Evolutionary conservation across 2,797 vertebrate species (phyloP), one percentile per base, ranked within the genome.

Genomic region (Pachyuromys duprasi): DNA sequence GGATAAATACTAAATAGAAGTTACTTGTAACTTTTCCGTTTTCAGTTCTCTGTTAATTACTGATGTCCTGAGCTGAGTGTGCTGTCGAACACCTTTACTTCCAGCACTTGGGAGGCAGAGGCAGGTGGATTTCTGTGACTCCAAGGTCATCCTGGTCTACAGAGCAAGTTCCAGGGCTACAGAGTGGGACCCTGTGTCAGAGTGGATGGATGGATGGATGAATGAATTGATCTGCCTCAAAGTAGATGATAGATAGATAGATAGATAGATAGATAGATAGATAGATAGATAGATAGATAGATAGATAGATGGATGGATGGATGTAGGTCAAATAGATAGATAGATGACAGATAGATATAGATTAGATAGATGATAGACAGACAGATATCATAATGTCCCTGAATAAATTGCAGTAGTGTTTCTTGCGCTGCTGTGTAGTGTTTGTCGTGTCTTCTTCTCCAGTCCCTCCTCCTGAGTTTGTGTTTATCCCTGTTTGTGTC

Each of bases 1-100:
- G 36, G 22, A 67, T 79, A 18, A 83, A 76, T 42, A 28, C 3
- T 89, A 36, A 70, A 53, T 84, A 91, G 74, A 72, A 60, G 36
- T 74, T 79, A 87, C 12, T 55, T 90, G 45, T 33, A 28, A 39
- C 20, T 91, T 90, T 89, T 90, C 83, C 67, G 67, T 57, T 70
- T 78, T 36, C 0, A 95, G 15, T 33, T 49, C 60, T 89, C 2
- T 93, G 15, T 91, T 96, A 81, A 76, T 88, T 90, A 49, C 92
- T 90, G 79, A 53, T 55, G 3, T 69, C 45, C 45, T 15, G 18
- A 86, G 63, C 42, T 53, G 12, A 18, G 31, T 69, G 12, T 86
- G 14, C 22, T 26, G 11, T 11, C 13, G 7, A 5, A 84, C 0
- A 67, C 42, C 82, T 86, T 84, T 49, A 84, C 49, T 67, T 20